Base-by-base conservation (phyloP, 2,113 vertebrate species). In the Ictalurus furcatus region DNA sequence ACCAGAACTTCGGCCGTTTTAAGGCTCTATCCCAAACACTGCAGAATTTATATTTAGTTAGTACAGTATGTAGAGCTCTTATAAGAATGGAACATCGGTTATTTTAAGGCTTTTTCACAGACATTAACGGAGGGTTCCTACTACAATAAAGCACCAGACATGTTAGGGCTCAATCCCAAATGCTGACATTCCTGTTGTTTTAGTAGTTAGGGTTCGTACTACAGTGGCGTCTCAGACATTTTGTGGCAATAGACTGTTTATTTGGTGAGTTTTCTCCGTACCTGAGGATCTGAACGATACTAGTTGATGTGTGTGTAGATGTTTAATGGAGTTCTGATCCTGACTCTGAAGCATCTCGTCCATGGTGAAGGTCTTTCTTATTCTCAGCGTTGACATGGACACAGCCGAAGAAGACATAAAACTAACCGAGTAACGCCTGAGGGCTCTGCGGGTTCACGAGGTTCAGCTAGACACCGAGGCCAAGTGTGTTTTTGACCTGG, bases 401-500 rank as follows among this genome's bases (percentile, higher is more conserved):
- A 56, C 52, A 21, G 78, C 78, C 17, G 52, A 81, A 81, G 76
- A 16, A 79, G 76, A 79, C 76, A 79, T 79, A 16, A 79, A 52
- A n/a, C 12, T n/a, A 76, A 76, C 3, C 17, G 52, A 81, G 52
- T 81, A 81, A 81, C 8, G 78, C 78, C 78, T 81, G 78, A 81
- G 78, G 78, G 78, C 28, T 56, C 28, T 8, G n/a, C 1, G 2
- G 78, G 28, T 81, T 81, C 78, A 81, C n/a, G 1, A 21, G 78
- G 78, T 81, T 81, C 78, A 34, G 78, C 28, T 80, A 8, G 78
- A 21, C 78, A 56, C 78, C 30, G 78, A 84, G 34, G 58, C 81
- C 81, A 84, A 84, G 81, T 84, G 40, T 34, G 40, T 89, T 48
- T 59, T 21, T 73, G 73, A 86, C 84, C 34, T 23, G 58, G 54